Evolutionary conservation across 2,113 vertebrate species (phyloP), one percentile per base, ranked within the genome.

Genomic region (Pedetes capensis): DNA sequence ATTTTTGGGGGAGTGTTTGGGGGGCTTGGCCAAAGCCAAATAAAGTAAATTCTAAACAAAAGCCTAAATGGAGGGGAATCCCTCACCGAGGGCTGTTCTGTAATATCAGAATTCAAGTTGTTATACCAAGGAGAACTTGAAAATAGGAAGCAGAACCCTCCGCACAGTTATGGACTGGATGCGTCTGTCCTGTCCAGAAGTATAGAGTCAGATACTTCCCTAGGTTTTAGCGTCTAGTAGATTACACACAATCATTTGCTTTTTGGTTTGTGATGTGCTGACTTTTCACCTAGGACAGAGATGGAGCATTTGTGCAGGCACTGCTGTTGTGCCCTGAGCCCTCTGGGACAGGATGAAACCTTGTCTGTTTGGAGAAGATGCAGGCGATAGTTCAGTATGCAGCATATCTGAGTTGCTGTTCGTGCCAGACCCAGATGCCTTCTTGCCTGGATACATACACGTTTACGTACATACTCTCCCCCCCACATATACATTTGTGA

Each of bases 261-360:
- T 59, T 59, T 83, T 8, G 16, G 64, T 32, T 6, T 68, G 49
- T 79, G n/a, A 34, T 20, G 7, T 39, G 47, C 1, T 76, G n/a
- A 63, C 49, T 14, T 34, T 63, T 37, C 9, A 2, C 9, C 0
- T 20, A 29, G 39, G 42, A 9, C 71, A 32, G 68, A 57, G 34
- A 0, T 3, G 34, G 59, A 7, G 39, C 23, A 37, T 10, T 39
- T 47, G 13, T 53, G 20, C 13, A 23, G 63, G 57, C 2, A 8
- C 23, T 27, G 57, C 11, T 12, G 37, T n/a, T 6, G 61, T 0
- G 17, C 2, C 61, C 13, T 0, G 20, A 8, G n/a, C 0, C 6
- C 27, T 47, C n/a, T 12, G 1, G 0, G 8, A 29, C 29, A 1
- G n/a, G 37, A n/a, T 14, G 23, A 32, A 6, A 57, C 23, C 34